A percentile compares a stretch with the other conserved stretches of the same genome.
Conservation (phyloP, 2,113 vertebrate species). For the Aramus guarauna region DNA sequence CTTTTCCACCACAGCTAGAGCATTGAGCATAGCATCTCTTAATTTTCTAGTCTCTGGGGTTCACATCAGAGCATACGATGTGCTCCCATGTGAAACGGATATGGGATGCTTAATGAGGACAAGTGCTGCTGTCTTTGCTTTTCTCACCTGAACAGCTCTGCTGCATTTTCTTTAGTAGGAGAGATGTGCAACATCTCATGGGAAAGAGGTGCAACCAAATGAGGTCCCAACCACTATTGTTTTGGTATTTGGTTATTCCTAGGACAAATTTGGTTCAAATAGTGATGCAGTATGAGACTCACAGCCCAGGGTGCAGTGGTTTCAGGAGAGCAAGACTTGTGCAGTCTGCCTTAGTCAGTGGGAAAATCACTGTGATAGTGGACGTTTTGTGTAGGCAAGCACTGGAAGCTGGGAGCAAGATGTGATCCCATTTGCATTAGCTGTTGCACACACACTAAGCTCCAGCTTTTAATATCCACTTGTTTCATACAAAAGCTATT, state of each 20-base stretch:
- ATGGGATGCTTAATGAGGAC: background rate
- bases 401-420: background rate
- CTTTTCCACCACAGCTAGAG: background rate
- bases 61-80: background rate
- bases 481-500: background rate
- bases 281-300: fast-evolving
- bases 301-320: background rate
- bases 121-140: background rate
- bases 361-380: background rate
- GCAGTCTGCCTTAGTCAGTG: background rate
- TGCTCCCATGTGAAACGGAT: background rate
- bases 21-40: background rate
- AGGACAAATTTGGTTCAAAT: background rate
- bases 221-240: background rate
- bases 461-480: background rate
- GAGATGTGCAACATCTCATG: background rate
- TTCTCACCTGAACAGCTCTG: background rate
- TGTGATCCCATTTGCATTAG: background rate
- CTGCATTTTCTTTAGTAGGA: background rate
- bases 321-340: background rate
- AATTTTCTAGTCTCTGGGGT: background rate
- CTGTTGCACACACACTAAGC: background rate
- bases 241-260: background rate
- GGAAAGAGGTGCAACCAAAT: background rate
- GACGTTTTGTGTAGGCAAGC: background rate